Conservation (phyloP, 2,888 invertebrate genomes). For the Calliphora vomitoria region DNA sequence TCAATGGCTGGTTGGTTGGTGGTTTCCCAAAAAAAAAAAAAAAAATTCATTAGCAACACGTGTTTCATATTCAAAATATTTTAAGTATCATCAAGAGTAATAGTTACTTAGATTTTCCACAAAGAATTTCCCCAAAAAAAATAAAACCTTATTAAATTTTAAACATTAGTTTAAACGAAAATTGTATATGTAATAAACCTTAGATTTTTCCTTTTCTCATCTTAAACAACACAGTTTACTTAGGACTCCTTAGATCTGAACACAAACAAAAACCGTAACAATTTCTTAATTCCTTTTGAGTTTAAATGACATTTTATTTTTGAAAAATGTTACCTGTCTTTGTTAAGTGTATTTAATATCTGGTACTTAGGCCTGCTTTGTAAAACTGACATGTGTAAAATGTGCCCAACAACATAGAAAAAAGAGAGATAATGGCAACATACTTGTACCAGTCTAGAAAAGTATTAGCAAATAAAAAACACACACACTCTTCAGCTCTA, state of each 20-base stretch:
- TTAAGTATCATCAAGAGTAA: neutral
- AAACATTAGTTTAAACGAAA: neutral
- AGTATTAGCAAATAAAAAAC: neutral
- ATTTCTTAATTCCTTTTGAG: neutral
- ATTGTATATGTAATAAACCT: neutral
- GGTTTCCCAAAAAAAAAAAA: neutral
- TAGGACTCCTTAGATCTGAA: neutral
- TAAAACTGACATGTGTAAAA: neutral
- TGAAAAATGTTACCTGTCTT: neutral
- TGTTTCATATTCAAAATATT: constrained; percentile 3
- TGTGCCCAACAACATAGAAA: neutral
- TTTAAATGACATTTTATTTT: neutral
- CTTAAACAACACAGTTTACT: neutral
- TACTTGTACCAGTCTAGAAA: neutral
- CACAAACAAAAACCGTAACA: neutral
- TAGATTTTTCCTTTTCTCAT: neutral
- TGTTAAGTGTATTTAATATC: neutral
- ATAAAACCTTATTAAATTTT: neutral
- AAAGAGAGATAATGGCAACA: neutral
- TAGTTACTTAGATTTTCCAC: neutral
- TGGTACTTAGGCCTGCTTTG: neutral
- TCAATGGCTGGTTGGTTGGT: neutral
- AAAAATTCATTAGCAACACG: neutral
- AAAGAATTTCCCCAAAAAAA: neutral
- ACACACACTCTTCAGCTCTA: neutral